These are phyloP conservation scores for Calameuta idolon DNA, from an alignment of 2,888 invertebrate species.

Conservation along the genomic window DNA sequence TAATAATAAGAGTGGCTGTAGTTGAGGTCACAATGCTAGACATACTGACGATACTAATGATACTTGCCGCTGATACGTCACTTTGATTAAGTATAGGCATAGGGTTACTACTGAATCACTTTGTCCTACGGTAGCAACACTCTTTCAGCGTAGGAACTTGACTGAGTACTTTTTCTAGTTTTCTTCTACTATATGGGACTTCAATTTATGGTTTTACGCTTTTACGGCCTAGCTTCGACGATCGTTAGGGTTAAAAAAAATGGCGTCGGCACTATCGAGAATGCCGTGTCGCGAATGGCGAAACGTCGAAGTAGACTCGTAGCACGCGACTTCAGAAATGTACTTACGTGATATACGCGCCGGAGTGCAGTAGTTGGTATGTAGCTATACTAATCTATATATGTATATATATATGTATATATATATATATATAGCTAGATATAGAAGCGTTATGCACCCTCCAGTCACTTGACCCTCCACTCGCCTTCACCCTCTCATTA, in stretches of 20 bases:
- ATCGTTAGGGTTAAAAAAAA: not conserved
- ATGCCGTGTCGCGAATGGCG: not conserved
- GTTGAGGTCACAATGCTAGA: not conserved
- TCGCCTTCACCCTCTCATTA: not conserved
- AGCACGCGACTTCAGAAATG: conserved; percentile 1
- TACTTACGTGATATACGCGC: not conserved
- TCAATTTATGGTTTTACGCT: not conserved
- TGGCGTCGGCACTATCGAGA: not conserved
- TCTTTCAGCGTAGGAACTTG: not conserved
- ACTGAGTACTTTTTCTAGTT: not conserved
- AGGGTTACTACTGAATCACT: not conserved
- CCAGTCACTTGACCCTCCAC: not conserved
- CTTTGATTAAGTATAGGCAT: not conserved
- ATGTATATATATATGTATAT: not conserved
- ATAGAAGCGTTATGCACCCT: not conserved
- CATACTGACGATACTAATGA: not conserved
- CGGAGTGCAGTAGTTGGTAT: not conserved
- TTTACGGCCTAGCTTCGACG: not conserved
- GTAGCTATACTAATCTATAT: not conserved
- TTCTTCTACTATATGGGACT: not conserved
- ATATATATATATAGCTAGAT: no score
- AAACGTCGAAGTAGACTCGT: conserved; percentile 5
- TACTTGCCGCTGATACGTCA: not conserved
- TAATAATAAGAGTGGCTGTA: not conserved
- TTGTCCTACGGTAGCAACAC: not conserved